Evolutionary conservation across 2,888 invertebrate species (phyloP).

Genomic region (Pandemis corylana): DNA sequence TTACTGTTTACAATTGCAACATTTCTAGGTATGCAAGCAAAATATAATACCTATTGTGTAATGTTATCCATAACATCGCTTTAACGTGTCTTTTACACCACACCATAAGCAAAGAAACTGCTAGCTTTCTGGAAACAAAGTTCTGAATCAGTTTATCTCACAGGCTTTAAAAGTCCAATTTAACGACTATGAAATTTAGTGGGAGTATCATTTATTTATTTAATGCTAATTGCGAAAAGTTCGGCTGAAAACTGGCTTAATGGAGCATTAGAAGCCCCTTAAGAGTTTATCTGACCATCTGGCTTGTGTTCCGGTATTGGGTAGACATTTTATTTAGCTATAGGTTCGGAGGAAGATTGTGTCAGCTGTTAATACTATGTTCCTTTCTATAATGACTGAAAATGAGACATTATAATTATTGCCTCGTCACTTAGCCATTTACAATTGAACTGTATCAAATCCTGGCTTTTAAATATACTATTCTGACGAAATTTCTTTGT

Average conservation of each 20-base stretch:
- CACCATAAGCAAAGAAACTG: conserved; percentile 45
- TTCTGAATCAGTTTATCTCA: conserved; percentile 60
- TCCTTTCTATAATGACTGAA: background rate
- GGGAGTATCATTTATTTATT: conserved; percentile 33
- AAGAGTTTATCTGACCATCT: conserved; percentile 17
- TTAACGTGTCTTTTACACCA: conserved; percentile 35
- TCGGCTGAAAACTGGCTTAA: conserved; percentile 9
- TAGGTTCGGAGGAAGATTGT: background rate
- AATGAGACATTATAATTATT: no score
- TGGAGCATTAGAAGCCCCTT: conserved; percentile 11
- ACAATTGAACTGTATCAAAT: no score
- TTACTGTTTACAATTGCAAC: background rate
- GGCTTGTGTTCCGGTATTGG: conserved; percentile 4
- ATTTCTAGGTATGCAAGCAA: background rate
- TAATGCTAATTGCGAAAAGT: conserved; percentile 35
- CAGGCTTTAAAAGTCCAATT: conserved; percentile 53
- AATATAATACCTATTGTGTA: no score
- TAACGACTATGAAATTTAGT: conserved; percentile 43
- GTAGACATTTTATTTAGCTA: conserved; percentile 2
- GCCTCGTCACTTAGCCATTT: no score
- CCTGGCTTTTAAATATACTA: no score
- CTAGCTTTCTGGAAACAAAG: conserved; percentile 55
- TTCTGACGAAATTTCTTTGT: no score
- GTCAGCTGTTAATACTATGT: background rate
- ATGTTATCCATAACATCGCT: background rate